Evolutionary conservation across 2,797 vertebrate genomes (phyloP), one percentile per base, ranked within the genome.

Genomic region (Cynodonichthys magdalenae): DNA sequence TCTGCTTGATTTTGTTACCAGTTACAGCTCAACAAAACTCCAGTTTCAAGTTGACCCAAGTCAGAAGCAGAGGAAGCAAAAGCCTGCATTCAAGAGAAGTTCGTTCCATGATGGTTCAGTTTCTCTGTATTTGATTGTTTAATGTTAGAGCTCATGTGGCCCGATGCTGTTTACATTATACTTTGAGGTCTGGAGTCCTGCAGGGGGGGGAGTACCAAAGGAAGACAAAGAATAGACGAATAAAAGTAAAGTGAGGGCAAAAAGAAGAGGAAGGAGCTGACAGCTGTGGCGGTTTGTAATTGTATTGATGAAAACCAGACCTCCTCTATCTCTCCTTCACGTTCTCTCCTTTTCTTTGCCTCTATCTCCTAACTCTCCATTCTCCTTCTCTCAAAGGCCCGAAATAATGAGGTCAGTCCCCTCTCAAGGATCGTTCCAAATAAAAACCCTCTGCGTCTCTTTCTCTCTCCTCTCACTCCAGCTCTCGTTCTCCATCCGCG

Each of bases 331-430:
- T 85, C 87, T 83, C 74, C 68, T 84, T 82, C 79, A 81, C 80
- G 80, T 87, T 81, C 81, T 76, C 79, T 84, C 54, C n/a, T 66
- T 79, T 66, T 42, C 61, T 70, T 54, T 44, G 58, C 78, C 63
- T n/a, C 57, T 31, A 41, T 78, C 79, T 51, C 71, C 58, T 46
- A 17, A 59, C 70, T 66, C 53, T 42, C 34, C 20, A 14, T 63
- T 66, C 71, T 72, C 65, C 66, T 70, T 58, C 80, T 80, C 74
- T 84, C 79, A 49, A 68, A 80, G 74, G 83, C 85, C 89, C 77
- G 79, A 88, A 87, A 90, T 91, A 92, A 88, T 86, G 87, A 92
- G 89, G 86, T 90, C 85, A 82, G 81, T 88, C 86, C 83, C 87
- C 86, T 92, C 89, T 91, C 83, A 91, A 90, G 88, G 87, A 87